Evolutionary conservation across 2,888 invertebrate species (phyloP).

Genomic region (Hecatera dysodea): DNA sequence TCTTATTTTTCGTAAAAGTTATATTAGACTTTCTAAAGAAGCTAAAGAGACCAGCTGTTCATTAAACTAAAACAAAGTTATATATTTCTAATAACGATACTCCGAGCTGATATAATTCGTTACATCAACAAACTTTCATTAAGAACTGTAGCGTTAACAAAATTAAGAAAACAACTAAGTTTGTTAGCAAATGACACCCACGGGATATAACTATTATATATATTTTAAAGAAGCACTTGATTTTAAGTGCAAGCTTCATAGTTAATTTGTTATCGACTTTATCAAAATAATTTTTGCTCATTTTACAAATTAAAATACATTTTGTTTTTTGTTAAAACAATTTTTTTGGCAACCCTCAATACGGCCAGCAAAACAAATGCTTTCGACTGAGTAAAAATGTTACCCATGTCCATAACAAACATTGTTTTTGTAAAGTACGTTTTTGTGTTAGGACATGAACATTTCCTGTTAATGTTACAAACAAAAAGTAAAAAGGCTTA

Average conservation of each 20-base stretch:
- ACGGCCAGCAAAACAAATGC: neutral
- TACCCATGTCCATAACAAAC: neutral
- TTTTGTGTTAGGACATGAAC: constrained; percentile 4
- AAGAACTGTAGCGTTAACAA: constrained; percentile 58
- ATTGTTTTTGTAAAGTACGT: constrained; percentile 3
- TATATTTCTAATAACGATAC: constrained; percentile 33
- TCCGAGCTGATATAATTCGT: constrained; percentile 45
- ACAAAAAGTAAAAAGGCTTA: constrained; percentile 33
- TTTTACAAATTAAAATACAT: neutral
- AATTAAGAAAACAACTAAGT: constrained; percentile 56
- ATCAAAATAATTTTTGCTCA: neutral
- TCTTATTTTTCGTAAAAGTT: neutral
- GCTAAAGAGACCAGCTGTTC: constrained; percentile 8
- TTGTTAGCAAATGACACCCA: constrained; percentile 34
- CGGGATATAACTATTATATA: constrained; percentile 25
- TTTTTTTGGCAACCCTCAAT: neutral
- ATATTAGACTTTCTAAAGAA: neutral
- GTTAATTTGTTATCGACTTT: neutral
- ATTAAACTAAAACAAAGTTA: constrained; percentile 25
- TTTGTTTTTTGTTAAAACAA: neutral
- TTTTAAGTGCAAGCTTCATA: constrained; percentile 18
- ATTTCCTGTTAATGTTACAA: constrained; percentile 4
- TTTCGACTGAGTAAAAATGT: neutral
- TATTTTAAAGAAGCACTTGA: constrained; percentile 10
- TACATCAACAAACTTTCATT: constrained; percentile 55